Evolutionary conservation across 2,888 invertebrate species (phyloP).

Genomic region (Polyommatus icarus): DNA sequence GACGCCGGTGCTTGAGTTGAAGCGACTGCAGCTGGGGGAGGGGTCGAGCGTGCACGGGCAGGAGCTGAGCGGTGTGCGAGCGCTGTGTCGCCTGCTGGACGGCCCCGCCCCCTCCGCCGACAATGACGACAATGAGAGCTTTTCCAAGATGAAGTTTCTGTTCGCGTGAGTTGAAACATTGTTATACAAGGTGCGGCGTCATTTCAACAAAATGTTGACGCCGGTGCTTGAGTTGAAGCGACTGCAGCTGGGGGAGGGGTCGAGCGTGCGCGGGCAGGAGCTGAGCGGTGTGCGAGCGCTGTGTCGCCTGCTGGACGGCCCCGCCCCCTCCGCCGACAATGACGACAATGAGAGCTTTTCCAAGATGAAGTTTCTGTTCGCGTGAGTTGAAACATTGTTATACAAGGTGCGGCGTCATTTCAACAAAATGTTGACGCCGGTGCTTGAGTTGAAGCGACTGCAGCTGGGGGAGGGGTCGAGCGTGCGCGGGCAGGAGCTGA

Average conservation of each 20-base stretch:
- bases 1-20: conserved; percentile 85
- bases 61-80: conserved; percentile 89
- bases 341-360: too few species aligned
- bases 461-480: conserved; percentile 85
- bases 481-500: conserved; percentile 86
- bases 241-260: conserved; percentile 83
- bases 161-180: too few species aligned
- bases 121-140: too few species aligned
- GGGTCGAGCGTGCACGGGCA: conserved; percentile 83
- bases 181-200: too few species aligned
- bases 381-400: too few species aligned
- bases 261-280: conserved; percentile 84
- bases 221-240: conserved; percentile 86
- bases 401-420: too few species aligned
- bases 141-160: too few species aligned
- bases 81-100: conserved; percentile 46
- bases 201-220: too few species aligned
- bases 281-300: conserved; percentile 86
- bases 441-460: conserved; percentile 85
- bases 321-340: conserved; percentile 82
- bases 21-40: conserved; percentile 85
- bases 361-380: too few species aligned
- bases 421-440: too few species aligned
- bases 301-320: conserved; percentile 59
- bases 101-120: conserved; percentile 83